Base-by-base conservation (phyloP, 2,797 vertebrate genomes). In the Paguma larvata region DNA sequence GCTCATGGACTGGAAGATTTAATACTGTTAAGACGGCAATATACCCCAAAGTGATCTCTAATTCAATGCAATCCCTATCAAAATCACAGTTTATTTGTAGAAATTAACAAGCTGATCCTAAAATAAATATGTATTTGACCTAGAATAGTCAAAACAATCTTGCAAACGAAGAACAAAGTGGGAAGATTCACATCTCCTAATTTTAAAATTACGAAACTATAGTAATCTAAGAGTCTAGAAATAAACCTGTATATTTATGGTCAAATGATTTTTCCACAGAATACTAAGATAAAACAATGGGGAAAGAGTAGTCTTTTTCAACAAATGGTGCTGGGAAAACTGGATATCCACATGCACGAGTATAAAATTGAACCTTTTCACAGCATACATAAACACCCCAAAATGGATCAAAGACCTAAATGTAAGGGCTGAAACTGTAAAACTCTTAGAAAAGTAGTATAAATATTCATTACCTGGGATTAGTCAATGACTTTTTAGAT, bases 181-280 rank as follows among this genome's bases (percentile, higher is more conserved):
- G 32, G 25, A 93, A 70, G 41, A 88, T 32, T 73, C 59, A 95
- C 21, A 68, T 27, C 46, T 77, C 6, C 41, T 73, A 56, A 77
- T 46, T 92, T 88, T 44, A 67, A 68, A 51, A 92, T 6, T 68
- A 68, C 23, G 59, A 41, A 68, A 59, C 59, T 83, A 72, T 7
- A 82, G n/a, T 89, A 82, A 92, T 62, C 56, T 70, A 34, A 96
- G 46, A 65, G 68, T 73, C 67, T 79, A 80, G 38, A 73, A 85
- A 46, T 21, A 84, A 77, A 84, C 7, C 63, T 34, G 27, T 38
- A 80, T 15, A 70, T 72, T 90, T 75, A 86, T 30, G 16, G 59
- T 32, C 56, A 94, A 73, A 0, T 48, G 38, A 70, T 79, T 80
- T 93, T 77, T 41, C 25, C 32, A 91, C 30, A 83, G 41, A 63